These are phyloP conservation scores for Enchytraeus crypticus DNA, from an alignment of 2,888 invertebrate genomes.

Conservation along the genomic window DNA sequence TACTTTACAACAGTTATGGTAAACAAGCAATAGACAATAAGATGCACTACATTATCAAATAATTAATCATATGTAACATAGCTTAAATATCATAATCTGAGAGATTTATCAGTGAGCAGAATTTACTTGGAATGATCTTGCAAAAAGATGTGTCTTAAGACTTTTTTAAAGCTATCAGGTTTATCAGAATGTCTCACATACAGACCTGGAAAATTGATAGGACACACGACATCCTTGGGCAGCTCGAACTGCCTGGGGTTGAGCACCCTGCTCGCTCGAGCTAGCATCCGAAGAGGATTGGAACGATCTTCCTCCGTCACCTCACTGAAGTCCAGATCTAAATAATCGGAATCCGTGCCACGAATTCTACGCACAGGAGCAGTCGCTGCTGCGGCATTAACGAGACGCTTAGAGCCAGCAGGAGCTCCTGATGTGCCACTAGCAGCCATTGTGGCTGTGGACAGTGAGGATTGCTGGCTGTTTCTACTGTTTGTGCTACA, in stretches of 20 bases:
- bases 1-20: no score
- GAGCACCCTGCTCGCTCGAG: constrained; percentile 70
- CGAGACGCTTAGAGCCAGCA: background rate
- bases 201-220: constrained; percentile 45
- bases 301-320: constrained; percentile 7
- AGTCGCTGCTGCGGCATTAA: background rate
- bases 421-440: background rate
- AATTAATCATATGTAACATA: no score
- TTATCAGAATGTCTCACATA: background rate
- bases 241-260: constrained; percentile 85
- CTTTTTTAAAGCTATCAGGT: no score
- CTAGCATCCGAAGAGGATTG: constrained; percentile 53
- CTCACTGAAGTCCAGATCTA: constrained; percentile 7
- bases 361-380: background rate
- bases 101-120: no score
- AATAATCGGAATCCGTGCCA: background rate
- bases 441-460: background rate
- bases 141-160: no score
- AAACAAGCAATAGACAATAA: no score
- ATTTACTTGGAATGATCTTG: no score
- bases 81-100: no score
- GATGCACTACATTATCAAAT: no score
- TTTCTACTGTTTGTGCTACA: constrained; percentile 25
- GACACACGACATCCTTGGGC: constrained; percentile 62
- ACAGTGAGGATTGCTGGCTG: constrained; percentile 17